phyloP scores from a whole-genome alignment of 2,888 invertebrate species.

The Girardia tigrina region DNA sequence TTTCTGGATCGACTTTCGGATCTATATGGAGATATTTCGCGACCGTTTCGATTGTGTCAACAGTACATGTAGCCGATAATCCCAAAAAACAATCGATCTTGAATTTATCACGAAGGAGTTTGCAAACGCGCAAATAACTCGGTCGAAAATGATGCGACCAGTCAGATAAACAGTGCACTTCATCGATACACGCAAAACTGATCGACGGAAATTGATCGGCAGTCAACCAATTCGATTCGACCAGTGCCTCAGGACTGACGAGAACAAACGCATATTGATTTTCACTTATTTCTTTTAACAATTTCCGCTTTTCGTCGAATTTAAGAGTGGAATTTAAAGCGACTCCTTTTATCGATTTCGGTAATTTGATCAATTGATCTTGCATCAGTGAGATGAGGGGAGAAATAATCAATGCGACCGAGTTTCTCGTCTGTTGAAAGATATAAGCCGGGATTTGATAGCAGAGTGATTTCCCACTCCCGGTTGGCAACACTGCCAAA shows the following conservation, averaged over 20 bases:
- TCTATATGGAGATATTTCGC: not conserved
- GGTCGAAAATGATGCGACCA: constrained; percentile 55
- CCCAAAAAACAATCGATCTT: constrained; percentile 34
- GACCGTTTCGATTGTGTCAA: constrained; percentile 1
- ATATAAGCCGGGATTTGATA: constrained; percentile 53
- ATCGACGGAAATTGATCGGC: constrained; percentile 65
- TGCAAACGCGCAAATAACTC: constrained; percentile 51
- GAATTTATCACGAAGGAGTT: constrained; percentile 37
- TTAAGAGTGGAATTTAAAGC: constrained; percentile 33
- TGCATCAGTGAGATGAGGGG: constrained; percentile 54
- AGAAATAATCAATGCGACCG: constrained; percentile 52
- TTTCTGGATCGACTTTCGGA: not conserved
- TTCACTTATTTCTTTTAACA: constrained; percentile 32
- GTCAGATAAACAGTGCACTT: constrained; percentile 49
- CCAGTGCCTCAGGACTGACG: constrained; percentile 79
- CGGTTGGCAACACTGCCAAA: constrained; percentile 60
- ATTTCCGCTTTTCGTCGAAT: constrained; percentile 31
- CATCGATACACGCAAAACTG: constrained; percentile 69
- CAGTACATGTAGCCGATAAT: constrained; percentile 35
- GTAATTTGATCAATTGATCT: constrained; percentile 46
- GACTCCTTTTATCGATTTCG: constrained; percentile 30
- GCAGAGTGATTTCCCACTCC: constrained; percentile 53
- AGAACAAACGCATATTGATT: constrained; percentile 69
- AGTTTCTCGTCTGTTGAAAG: constrained; percentile 45
- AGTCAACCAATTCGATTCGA: constrained; percentile 55